Percentiles rank a stretch among this genome's conserved stretches.
These are phyloP conservation scores for Melipona beecheii DNA, from an alignment of 2,888 invertebrate species.

Conservation along the genomic window DNA sequence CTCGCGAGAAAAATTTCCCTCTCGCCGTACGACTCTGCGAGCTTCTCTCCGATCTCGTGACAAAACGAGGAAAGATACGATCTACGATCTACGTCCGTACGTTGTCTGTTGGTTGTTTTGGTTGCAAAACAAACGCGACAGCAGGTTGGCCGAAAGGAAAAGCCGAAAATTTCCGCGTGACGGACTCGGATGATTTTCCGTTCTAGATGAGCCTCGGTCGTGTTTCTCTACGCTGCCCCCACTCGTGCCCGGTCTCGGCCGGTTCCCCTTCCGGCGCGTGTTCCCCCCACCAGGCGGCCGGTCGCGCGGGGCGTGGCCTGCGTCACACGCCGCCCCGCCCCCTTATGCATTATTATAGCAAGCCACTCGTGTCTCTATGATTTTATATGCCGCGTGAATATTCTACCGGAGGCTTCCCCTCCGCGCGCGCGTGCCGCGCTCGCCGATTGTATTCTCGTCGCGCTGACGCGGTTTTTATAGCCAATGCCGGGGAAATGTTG, in stretches of 20 bases:
- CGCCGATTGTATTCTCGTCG: conserved; percentile 80
- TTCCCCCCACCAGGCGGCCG: conserved; percentile 66
- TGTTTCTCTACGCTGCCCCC: conserved; percentile 50
- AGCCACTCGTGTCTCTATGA: conserved; percentile 81
- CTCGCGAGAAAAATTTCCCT: background rate
- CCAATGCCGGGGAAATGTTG: conserved; percentile 27
- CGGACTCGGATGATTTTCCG: conserved; percentile 55
- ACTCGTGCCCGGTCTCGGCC: conserved; percentile 62
- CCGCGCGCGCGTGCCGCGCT: conserved; percentile 75
- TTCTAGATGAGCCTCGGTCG: conserved; percentile 33
- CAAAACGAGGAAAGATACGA: background rate
- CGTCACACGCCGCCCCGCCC: conserved; percentile 76
- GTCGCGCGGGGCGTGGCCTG: conserved; percentile 77
- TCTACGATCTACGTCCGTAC: background rate
- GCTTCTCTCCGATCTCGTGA: too few species aligned
- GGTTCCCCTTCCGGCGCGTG: conserved; percentile 69
- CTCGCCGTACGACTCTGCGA: too few species aligned
- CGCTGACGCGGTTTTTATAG: conserved; percentile 56
- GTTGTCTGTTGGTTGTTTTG: conserved; percentile 15
- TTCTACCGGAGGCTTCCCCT: conserved; percentile 62
- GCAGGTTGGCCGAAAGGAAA: conserved; percentile 19
- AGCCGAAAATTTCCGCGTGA: conserved; percentile 46
- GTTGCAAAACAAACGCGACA: background rate
- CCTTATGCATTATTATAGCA: conserved; percentile 84
- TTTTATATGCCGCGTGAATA: conserved; percentile 81